Base-by-base conservation (phyloP, 2,797 vertebrate species). In the Nyctibius grandis region DNA sequence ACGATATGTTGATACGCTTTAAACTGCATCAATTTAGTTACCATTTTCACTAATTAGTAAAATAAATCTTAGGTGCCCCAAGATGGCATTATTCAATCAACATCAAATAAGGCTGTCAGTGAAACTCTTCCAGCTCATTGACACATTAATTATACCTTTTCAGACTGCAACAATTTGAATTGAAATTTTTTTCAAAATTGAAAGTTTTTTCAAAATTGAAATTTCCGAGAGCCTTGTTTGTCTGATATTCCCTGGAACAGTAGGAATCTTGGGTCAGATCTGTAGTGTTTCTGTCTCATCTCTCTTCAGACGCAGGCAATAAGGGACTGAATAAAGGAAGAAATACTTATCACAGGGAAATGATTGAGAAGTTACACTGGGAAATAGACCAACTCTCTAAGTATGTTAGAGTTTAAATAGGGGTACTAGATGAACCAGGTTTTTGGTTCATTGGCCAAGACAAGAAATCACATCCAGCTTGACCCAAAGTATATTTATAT, bases 71-170 rank as follows among this genome's bases (percentile, higher is more conserved):
- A 51, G 57, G 23, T 64, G 29, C 53, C 60, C 28, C 33, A 85
- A 65, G 78, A 85, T 54, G 20, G 56, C 60, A 57, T 89, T 94
- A 92, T 81, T 93, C 79, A 94, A 74, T 83, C 87, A 95, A 56
- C 1, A 8, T 77, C 40, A 36, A 44, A 70, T 44, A 77, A 91
- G 53, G 5, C 64, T 95, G 77, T 57, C 67, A 89, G 48, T 83
- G 48, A 91, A 88, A 83, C 13, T 69, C 16, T 80, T 89, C 36
- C 36, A 85, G 13, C 21, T 91, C 44, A 74, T 14, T 64, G 56
- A 88, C 64, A 77, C 12, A 19, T 88, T 85, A 91, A 68, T 85
- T 80, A 23, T 14, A 74, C 17, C 47, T 83, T 92, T 95, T 53
- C 68, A 91, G 56, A 60, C 16, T 45, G 68, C n/a, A 85, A 64